Evolutionary conservation across 2,797 vertebrate genomes (phyloP).

Genomic region (Telmatherina bonti): DNA sequence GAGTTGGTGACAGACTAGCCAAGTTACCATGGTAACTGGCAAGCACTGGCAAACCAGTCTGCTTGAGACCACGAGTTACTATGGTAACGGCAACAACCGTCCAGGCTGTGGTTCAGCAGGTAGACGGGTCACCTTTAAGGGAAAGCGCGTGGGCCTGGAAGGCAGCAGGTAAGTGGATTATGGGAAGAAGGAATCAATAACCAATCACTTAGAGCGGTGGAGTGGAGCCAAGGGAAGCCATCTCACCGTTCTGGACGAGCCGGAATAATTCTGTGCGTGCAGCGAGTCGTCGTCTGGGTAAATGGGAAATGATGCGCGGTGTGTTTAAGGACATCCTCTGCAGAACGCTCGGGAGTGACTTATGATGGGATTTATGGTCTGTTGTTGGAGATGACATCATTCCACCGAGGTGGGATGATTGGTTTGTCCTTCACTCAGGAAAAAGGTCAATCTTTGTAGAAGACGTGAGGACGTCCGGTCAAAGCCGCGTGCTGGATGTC

Average conservation of each 20-base stretch:
- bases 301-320: conserved; percentile 23
- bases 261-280: conserved; percentile 33
- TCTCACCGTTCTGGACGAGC: conserved; percentile 33
- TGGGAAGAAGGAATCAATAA: conserved; percentile 78
- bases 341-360: conserved; percentile 66
- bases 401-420: conserved; percentile 54
- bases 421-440: conserved; percentile 58
- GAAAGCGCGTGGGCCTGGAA: conserved; percentile 49
- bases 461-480: conserved; percentile 22
- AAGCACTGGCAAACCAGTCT: too few relatives aligned
- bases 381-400: conserved; percentile 58
- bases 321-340: conserved; percentile 52
- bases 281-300: conserved; percentile 36
- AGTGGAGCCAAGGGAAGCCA: conserved; percentile 64
- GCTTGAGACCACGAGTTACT: too few relatives aligned
- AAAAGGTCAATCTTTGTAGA: conserved; percentile 53
- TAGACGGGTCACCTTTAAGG: conserved; percentile 74
- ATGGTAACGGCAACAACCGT: too few relatives aligned
- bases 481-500: conserved; percentile 6
- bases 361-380: conserved; percentile 56
- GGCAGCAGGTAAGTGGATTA: conserved; percentile 82
- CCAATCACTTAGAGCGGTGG: conserved; percentile 81
- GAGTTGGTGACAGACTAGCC: too few relatives aligned
- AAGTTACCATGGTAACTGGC: too few relatives aligned
- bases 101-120: conserved; percentile 27